Percentiles rank a stretch among this genome's conserved stretches.
phyloP scores from a whole-genome alignment of 2,888 invertebrate genomes.

The Meganola albula region DNA sequence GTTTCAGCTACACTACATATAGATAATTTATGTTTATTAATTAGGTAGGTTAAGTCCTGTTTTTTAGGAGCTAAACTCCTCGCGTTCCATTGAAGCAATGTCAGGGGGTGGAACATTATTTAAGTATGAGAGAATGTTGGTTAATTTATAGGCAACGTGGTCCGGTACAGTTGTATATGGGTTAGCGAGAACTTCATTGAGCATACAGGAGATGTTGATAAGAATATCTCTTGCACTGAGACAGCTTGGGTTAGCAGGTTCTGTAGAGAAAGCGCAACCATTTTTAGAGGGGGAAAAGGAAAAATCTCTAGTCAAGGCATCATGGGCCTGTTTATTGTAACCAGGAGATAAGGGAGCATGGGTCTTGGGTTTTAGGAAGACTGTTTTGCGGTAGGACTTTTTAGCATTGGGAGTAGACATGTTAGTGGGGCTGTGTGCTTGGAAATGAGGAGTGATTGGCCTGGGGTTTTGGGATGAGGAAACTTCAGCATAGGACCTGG shows the following conservation, averaged over 20 bases:
- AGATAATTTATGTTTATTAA: too few relatives aligned
- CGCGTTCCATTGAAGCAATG: too few relatives aligned
- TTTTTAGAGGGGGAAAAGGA: background rate
- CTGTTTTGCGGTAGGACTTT: conserved; percentile 1
- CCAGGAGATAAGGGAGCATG: too few relatives aligned
- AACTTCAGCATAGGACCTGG: background rate
- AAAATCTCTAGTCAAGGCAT: background rate
- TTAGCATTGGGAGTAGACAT: background rate
- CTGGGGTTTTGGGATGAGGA: too few relatives aligned
- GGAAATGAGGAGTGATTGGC: background rate
- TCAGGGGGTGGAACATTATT: too few relatives aligned
- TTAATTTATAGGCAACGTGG: background rate
- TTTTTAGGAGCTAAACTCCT: too few relatives aligned
- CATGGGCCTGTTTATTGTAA: too few relatives aligned
- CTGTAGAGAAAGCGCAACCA: background rate
- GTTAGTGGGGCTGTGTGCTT: too few relatives aligned
- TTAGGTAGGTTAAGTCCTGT: background rate
- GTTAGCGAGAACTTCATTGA: background rate
- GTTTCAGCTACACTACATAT: too few relatives aligned
- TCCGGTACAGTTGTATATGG: background rate
- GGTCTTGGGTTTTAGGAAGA: background rate
- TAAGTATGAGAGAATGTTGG: background rate
- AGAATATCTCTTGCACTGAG: background rate
- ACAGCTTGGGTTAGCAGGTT: background rate
- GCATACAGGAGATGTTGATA: background rate